phyloP scores from a whole-genome alignment of 2,888 invertebrate genomes.

The Troides aeacus region DNA sequence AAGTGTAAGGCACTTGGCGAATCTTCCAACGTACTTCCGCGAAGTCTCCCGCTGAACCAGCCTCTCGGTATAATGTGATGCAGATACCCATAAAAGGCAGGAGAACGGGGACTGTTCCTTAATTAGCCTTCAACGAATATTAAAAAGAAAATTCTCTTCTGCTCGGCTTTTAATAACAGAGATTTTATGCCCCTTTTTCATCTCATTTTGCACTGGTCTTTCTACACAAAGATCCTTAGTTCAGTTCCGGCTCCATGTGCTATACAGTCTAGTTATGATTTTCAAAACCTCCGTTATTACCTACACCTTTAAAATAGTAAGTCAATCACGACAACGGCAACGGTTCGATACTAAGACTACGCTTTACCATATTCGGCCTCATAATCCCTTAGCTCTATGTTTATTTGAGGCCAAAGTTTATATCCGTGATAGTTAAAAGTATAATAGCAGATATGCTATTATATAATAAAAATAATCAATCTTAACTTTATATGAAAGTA shows the following conservation, averaged over 20 bases:
- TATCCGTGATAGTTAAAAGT: too few relatives aligned
- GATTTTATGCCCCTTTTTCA: neutral
- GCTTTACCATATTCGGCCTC: neutral
- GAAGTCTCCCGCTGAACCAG: neutral
- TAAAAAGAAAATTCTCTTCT: constrained; percentile 14
- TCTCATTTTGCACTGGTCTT: neutral
- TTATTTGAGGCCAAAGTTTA: too few relatives aligned
- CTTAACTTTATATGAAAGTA: too few relatives aligned
- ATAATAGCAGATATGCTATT: too few relatives aligned
- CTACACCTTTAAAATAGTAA: neutral
- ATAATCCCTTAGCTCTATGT: neutral
- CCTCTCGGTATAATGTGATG: constrained; percentile 1
- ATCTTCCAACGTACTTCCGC: neutral
- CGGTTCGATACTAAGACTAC: too few relatives aligned
- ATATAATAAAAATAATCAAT: too few relatives aligned
- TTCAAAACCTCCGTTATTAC: neutral
- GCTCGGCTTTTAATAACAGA: neutral
- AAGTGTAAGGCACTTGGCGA: neutral
- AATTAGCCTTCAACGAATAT: constrained; percentile 19
- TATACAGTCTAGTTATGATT: neutral
- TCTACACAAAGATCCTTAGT: too few relatives aligned
- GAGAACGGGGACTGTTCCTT: constrained; percentile 10
- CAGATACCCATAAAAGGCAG: neutral
- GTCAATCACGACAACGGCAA: neutral
- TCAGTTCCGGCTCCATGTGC: too few relatives aligned